phyloP scores from a whole-genome alignment of 2,888 invertebrate species.

The Hydropsyche betteni region DNA sequence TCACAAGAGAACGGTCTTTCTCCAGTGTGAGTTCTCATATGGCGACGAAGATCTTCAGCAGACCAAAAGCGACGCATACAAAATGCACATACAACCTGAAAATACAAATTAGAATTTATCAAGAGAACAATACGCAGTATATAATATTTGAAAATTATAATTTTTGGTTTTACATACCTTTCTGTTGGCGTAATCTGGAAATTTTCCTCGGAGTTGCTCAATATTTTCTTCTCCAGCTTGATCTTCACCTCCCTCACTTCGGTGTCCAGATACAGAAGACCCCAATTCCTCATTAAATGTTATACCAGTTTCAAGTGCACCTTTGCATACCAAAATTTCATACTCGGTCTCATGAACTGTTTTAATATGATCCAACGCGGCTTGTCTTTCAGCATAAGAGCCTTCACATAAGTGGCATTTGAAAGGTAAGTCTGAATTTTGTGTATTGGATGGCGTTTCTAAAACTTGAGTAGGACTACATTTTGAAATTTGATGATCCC shows the following conservation, averaged over 20 bases:
- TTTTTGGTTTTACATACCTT: conserved; percentile 67
- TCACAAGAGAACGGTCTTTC: conserved; percentile 93
- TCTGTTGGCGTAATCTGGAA: conserved; percentile 86
- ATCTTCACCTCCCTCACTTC: conserved; percentile 62
- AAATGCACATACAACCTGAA: conserved; percentile 85
- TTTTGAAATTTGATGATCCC: conserved; percentile 48
- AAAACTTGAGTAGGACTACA: conserved; percentile 43
- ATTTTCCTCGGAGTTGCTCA: conserved; percentile 78
- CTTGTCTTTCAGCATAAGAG: conserved; percentile 81
- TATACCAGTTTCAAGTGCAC: conserved; percentile 74
- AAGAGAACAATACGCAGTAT: conserved; percentile 13
- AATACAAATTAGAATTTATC: conserved; percentile 43
- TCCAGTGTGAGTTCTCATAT: conserved; percentile 94
- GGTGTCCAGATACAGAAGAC: conserved; percentile 53
- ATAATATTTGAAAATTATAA: conserved; percentile 9
- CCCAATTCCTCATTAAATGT: conserved; percentile 54
- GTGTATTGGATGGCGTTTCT: conserved; percentile 45
- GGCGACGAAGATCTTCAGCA: conserved; percentile 89
- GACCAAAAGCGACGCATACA: conserved; percentile 96
- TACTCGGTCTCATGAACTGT: conserved; percentile 80
- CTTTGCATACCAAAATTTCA: conserved; percentile 82
- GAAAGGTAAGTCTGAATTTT: conserved; percentile 76
- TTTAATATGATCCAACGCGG: conserved; percentile 84
- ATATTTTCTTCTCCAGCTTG: conserved; percentile 72
- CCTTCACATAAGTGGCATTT: conserved; percentile 94